Evolutionary conservation across 2,888 invertebrate genomes (phyloP), one percentile per base, ranked within the genome.

Genomic region (Pyrrhosoma nymphula): DNA sequence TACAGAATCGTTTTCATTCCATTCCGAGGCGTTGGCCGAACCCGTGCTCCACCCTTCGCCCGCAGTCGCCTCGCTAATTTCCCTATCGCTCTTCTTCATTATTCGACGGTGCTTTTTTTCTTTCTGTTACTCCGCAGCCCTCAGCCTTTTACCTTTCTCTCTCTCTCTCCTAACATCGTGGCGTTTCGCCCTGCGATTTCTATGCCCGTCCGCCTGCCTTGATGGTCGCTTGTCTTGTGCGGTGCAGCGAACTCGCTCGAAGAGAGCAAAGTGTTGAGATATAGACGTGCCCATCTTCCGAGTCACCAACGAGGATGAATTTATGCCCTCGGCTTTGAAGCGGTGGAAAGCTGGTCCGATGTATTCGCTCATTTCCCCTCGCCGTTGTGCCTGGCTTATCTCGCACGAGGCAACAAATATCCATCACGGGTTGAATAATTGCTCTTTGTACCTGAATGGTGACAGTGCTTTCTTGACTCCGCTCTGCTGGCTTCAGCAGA

Each of bases 31-130:
- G 82, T 82, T 0, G 82, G 30, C 82, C 82, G 16, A 16, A 35
- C 14, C 3, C 82, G 69, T 35, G 30, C 82, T 35, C 82, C 30
- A 30, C 82, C 82, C 18, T 35, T 82, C 69, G 60, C 60, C 69
- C 82, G 82, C 82, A 82, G 82, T 82, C 82, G 30, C 30, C 82
- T 82, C 35, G 82, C 82, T 82, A 35, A 82, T 82, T 82, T 82
- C 35, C 82, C 30, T 82, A 35, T 82, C 82, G 14, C 35, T 82
- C 82, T 35, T 82, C 30, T 82, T n/a, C 69, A 69, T 69, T n/a
- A 69, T n/a, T 69, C 69, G 18, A 60, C 60, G 18, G 6, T 60
- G 60, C 60, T 18, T 60, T 18, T 10, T 20, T 60, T 69, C 26
- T 23, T 1, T 69, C 18, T n/a, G 23, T 26, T 69, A 20, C 26